Conservation (phyloP, 2,888 invertebrate genomes). For the Drosophila subquinaria region DNA sequence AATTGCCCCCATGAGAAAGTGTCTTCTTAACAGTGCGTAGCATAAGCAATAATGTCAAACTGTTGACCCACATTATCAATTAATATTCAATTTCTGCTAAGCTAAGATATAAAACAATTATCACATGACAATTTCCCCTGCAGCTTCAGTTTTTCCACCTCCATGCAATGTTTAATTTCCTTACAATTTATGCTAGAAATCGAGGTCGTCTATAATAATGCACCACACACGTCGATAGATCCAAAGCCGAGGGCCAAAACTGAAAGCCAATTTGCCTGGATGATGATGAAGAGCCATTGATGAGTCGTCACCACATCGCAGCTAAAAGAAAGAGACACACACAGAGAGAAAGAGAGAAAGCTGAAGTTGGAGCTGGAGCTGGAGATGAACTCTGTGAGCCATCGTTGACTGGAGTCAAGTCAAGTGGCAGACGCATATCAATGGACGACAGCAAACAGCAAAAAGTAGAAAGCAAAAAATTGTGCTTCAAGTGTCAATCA, state of each 20-base stretch:
- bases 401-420: slow-evolving; percentile 54
- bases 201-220: slow-evolving; percentile 43
- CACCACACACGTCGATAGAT: slow-evolving; percentile 22
- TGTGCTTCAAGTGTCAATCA: slow-evolving; percentile 80
- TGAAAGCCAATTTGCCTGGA: slow-evolving; percentile 75
- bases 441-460: slow-evolving; percentile 66
- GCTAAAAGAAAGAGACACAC: not conserved
- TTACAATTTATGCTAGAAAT: slow-evolving; percentile 79
- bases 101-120: slow-evolving; percentile 60
- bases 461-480: slow-evolving; percentile 67
- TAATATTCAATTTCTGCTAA: slow-evolving; percentile 35
- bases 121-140: slow-evolving; percentile 62
- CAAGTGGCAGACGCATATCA: slow-evolving; percentile 74
- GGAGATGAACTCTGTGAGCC: slow-evolving; percentile 26
- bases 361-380: slow-evolving; percentile 10
- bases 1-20: not conserved
- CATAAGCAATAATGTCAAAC: not conserved
- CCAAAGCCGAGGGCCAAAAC: slow-evolving; percentile 41
- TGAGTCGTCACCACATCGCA: slow-evolving; percentile 47
- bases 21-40: not conserved
- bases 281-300: slow-evolving; percentile 63
- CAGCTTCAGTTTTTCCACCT: slow-evolving; percentile 28
- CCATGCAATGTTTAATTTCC: slow-evolving; percentile 78
- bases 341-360: not conserved
- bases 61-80: slow-evolving; percentile 47